These are phyloP conservation scores for Alviniconcha strummeri DNA, from an alignment of 2,888 invertebrate species.

Conservation along the genomic window DNA sequence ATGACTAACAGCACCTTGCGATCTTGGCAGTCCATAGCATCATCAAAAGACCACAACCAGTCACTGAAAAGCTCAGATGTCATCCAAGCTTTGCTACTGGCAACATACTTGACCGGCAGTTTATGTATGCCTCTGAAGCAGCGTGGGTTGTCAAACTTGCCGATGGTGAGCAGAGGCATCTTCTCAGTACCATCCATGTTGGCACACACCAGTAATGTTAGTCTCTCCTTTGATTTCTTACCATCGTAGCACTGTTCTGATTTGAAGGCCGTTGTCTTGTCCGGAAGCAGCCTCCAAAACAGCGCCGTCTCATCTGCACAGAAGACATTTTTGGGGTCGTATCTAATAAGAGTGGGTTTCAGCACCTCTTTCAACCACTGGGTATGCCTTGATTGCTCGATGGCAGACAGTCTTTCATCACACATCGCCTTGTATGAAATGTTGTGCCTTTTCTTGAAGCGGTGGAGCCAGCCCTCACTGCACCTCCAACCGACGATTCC, in stretches of 20 bases:
- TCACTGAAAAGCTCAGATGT: constrained; percentile 30
- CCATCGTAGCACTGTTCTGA: constrained; percentile 38
- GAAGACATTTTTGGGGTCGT: constrained; percentile 36
- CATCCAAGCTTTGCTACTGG: constrained; percentile 37
- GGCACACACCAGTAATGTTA: constrained; percentile 38
- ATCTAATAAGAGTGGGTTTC: constrained; percentile 10
- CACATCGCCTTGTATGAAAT: constrained; percentile 12
- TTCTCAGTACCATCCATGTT: constrained; percentile 43
- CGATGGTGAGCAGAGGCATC: constrained; percentile 40
- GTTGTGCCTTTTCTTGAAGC: constrained; percentile 22
- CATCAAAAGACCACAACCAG: constrained; percentile 17
- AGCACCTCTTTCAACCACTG: constrained; percentile 13
- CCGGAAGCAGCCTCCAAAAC: constrained; percentile 42
- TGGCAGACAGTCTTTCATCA: constrained; percentile 13
- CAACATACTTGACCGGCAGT: constrained; percentile 29
- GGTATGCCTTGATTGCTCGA: not conserved
- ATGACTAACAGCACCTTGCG: constrained; percentile 14
- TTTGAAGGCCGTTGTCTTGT: constrained; percentile 35
- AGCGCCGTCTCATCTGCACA: constrained; percentile 42
- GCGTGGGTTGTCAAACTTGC: constrained; percentile 36
- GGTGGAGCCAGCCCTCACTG: constrained; percentile 24
- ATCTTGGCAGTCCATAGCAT: not conserved
- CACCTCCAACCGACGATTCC: constrained; percentile 1
- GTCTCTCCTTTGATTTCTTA: constrained; percentile 38
- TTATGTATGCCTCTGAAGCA: constrained; percentile 33